Evolutionary conservation across 2,113 vertebrate genomes (phyloP), one percentile per base, ranked within the genome.

Genomic region (Chelonoidis abingdonii): DNA sequence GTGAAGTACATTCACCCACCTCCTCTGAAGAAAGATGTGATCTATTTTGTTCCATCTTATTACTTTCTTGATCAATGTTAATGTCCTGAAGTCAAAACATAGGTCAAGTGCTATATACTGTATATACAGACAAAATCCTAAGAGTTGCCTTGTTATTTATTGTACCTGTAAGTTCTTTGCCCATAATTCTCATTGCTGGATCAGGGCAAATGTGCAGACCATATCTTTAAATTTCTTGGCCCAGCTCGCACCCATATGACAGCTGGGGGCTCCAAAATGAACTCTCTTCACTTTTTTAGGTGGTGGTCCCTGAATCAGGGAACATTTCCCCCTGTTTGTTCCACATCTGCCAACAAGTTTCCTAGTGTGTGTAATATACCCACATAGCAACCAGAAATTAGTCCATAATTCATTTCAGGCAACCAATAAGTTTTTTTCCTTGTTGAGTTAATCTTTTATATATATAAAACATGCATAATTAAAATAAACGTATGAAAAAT

Each of bases 401-500:
- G 19, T 13, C 52, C 84, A 6, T 22, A 59, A 82, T 90, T 6
- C 19, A 76, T 82, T 88, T 31, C 69, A 91, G 76, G 44, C n/a
- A 90, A 21, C 22, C 87, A 80, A 80, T 57, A 80, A 69, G 82
- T 89, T 17, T 47, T 89, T 38, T 53, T 88, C 10, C 16, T 50
- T 12, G 78, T 89, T 7, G 8, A 89, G 81, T 92, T 11, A 52
- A 82, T 13, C 2, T 89, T 87, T 25, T 3, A 38, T 87, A 50
- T 82, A 50, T 50, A 50, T 76, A 52, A 57, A 41, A 56, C 13
- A 41, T 2, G 0, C 17, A 84, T 89, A 41, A 44, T 83, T 54
- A 92, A 93, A 94, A 81, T 86, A 93, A 87, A 57, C 1, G 5
- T 29, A 75, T 2, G 1, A 81, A 90, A 97, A 96, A 83, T 50